Evolutionary conservation across 2,113 vertebrate species (phyloP).

Genomic region (Clarias magur): DNA sequence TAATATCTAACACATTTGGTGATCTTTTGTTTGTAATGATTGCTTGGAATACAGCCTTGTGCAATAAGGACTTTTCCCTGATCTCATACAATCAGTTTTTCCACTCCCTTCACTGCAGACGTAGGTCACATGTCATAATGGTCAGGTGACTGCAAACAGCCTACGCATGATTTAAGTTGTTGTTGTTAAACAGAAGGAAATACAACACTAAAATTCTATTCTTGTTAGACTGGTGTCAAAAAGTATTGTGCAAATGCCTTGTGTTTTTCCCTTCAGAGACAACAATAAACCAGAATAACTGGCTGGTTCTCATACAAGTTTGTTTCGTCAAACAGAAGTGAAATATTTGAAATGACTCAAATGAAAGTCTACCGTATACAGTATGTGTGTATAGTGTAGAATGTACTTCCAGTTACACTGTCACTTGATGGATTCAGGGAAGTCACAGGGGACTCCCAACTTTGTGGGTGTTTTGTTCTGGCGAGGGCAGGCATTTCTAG

Average conservation of each 20-base stretch:
- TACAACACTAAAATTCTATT: background rate
- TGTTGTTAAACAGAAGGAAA: background rate
- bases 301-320: slow-evolving; percentile 8
- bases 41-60: no score
- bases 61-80: no score
- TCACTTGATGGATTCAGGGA: background rate
- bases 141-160: no score
- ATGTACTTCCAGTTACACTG: slow-evolving; percentile 10
- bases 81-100: no score
- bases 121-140: no score
- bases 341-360: slow-evolving; percentile 33
- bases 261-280: background rate
- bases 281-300: slow-evolving; percentile 38
- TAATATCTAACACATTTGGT: no score
- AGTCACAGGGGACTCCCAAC: background rate
- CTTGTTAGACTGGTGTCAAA: background rate
- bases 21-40: no score
- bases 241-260: background rate
- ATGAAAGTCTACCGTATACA: background rate
- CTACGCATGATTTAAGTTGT: background rate
- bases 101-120: no score
- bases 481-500: no score
- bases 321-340: slow-evolving; percentile 11
- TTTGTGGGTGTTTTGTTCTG: background rate
- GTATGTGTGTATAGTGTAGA: no score